phyloP scores from a whole-genome alignment of 2,113 vertebrate species.

The Pelmatolapia mariae region DNA sequence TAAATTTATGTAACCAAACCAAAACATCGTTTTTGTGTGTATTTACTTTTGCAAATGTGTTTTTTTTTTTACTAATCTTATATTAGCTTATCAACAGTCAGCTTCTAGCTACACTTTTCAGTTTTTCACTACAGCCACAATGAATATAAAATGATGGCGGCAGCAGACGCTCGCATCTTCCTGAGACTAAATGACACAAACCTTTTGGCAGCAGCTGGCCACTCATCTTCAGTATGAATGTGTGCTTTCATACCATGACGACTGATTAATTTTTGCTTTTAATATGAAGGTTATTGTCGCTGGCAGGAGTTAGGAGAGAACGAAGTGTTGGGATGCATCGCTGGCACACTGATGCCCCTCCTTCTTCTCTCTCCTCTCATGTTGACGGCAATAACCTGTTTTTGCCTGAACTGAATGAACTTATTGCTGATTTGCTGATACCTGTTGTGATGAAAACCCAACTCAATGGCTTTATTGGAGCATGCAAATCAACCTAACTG shows the following conservation, averaged over 20 bases:
- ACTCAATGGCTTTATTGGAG: slow-evolving; percentile 51
- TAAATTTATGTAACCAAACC: background rate
- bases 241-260: slow-evolving; percentile 10
- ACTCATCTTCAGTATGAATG: slow-evolving; percentile 43
- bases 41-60: background rate
- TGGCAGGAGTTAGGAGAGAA: slow-evolving; percentile 13
- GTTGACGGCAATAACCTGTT: slow-evolving; percentile 49
- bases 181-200: slow-evolving; percentile 59
- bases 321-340: rapidly evolving
- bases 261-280: slow-evolving; percentile 46
- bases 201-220: background rate
- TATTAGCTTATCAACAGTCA: background rate
- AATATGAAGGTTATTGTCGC: slow-evolving; percentile 49
- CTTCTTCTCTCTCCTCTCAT: slow-evolving; percentile 3
- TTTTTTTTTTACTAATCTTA: background rate
- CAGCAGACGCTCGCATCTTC: background rate
- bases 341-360: background rate
- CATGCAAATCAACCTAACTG: slow-evolving; percentile 65
- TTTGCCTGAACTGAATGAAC: slow-evolving; percentile 59
- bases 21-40: background rate
- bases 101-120: background rate
- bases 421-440: slow-evolving; percentile 53
- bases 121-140: background rate
- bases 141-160: background rate
- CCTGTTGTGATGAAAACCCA: slow-evolving; percentile 33